Percentiles rank a stretch among this genome's conserved stretches.
phyloP scores from a whole-genome alignment of 2,888 invertebrate species.

The Diaprepes abbreviatus region DNA sequence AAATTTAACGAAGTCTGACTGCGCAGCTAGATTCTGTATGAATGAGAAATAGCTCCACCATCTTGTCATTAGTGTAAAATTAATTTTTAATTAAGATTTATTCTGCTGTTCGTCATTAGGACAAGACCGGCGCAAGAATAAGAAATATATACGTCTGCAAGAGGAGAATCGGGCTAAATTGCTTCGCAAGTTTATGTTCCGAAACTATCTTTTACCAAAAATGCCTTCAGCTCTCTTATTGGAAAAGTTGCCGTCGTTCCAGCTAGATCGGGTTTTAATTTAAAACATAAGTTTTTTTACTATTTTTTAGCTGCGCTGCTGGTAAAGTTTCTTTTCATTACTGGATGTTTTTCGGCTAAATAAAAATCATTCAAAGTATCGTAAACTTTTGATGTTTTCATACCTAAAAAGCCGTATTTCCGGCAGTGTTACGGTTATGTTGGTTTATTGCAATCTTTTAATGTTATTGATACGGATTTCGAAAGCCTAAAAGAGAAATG shows the following conservation, averaged over 20 bases:
- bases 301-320: not conserved
- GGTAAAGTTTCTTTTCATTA: not conserved
- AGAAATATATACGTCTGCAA: slow-evolving; percentile 39
- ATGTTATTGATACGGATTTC: too few relatives aligned
- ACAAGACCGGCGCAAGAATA: slow-evolving; percentile 50
- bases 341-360: not conserved
- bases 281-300: slow-evolving; percentile 21
- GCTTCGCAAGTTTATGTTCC: slow-evolving; percentile 42
- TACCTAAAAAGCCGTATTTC: not conserved
- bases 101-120: slow-evolving; percentile 57
- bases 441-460: too few relatives aligned
- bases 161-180: slow-evolving; percentile 35
- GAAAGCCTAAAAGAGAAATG: too few relatives aligned
- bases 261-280: slow-evolving; percentile 32
- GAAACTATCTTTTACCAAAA: slow-evolving; percentile 36
- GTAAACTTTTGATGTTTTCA: not conserved
- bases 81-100: slow-evolving; percentile 62
- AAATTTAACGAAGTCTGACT: not conserved
- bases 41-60: not conserved
- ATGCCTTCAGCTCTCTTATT: slow-evolving; percentile 31
- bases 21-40: not conserved
- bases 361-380: not conserved
- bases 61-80: slow-evolving; percentile 55
- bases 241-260: slow-evolving; percentile 26
- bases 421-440: not conserved